phyloP scores from a whole-genome alignment of 2,888 invertebrate genomes.

The Oxyteleia sp. region DNA sequence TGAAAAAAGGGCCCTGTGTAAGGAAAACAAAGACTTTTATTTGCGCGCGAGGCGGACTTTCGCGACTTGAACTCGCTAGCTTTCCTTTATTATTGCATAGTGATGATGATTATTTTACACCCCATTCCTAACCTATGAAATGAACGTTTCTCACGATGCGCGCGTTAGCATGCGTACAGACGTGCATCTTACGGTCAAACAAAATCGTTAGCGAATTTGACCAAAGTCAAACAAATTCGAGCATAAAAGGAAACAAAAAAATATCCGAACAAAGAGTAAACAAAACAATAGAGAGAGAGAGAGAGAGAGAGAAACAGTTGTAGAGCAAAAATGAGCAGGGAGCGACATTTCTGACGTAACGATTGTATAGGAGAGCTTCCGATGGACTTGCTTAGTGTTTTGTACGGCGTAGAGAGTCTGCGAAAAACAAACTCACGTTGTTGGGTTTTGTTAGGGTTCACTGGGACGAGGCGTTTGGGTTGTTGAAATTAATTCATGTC shows the following conservation, averaged over 20 bases:
- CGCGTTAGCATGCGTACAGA: background rate
- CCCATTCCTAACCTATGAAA: slow-evolving; percentile 51
- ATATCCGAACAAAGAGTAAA: too few relatives aligned
- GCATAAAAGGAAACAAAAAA: too few relatives aligned
- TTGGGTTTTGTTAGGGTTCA: slow-evolving; percentile 34
- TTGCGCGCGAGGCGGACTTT: slow-evolving; percentile 27
- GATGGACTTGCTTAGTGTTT: slow-evolving; percentile 55
- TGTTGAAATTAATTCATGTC: too few relatives aligned
- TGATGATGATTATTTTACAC: slow-evolving; percentile 40
- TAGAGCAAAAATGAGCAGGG: background rate
- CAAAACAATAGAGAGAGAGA: background rate
- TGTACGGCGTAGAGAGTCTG: too few relatives aligned
- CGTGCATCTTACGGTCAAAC: slow-evolving; percentile 6
- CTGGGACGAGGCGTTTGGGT: slow-evolving; percentile 1
- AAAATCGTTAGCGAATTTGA: background rate
- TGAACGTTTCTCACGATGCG: slow-evolving; percentile 49
- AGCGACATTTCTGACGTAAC: slow-evolving; percentile 35
- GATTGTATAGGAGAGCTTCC: slow-evolving; percentile 16
- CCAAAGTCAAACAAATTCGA: background rate
- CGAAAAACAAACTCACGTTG: slow-evolving; percentile 29
- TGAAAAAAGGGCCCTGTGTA: slow-evolving; percentile 37
- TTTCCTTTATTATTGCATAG: slow-evolving; percentile 30
- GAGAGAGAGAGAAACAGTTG: slow-evolving; percentile 2
- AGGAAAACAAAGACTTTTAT: slow-evolving; percentile 50
- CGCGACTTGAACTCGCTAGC: slow-evolving; percentile 30